These are phyloP conservation scores for Pithys albifrons DNA, from an alignment of 2,113 vertebrate genomes.

Conservation along the genomic window DNA sequence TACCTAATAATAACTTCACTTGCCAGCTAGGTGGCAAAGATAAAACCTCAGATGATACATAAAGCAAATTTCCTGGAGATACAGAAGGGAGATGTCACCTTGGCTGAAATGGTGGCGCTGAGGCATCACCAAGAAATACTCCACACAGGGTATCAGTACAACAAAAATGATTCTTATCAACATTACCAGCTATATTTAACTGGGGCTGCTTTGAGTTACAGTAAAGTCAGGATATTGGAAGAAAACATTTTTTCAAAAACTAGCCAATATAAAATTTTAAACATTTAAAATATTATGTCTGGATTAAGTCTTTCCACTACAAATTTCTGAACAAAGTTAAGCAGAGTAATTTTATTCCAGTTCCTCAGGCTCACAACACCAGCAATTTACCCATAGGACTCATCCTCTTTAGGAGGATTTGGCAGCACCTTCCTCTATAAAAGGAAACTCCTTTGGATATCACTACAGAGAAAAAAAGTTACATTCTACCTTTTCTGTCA, in stretches of 20 bases:
- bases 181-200: background rate
- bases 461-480: background rate
- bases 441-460: background rate
- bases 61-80: background rate
- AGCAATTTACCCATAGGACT: background rate
- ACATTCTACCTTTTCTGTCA: background rate
- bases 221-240: background rate
- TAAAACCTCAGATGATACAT: background rate
- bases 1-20: background rate
- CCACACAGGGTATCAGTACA: background rate
- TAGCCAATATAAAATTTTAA: background rate
- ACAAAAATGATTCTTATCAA: background rate
- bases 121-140: background rate
- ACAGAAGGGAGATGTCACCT: background rate
- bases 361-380: background rate
- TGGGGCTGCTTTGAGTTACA: background rate
- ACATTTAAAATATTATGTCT: background rate
- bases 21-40: background rate
- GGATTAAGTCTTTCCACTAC: background rate
- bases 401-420: background rate
- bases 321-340: background rate
- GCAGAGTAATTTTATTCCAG: background rate
- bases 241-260: background rate
- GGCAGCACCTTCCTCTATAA: background rate
- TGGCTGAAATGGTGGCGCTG: background rate